These are phyloP conservation scores for Mactra quadrangularis DNA, from an alignment of 1,140 invertebrate species.

Conservation along the genomic window DNA sequence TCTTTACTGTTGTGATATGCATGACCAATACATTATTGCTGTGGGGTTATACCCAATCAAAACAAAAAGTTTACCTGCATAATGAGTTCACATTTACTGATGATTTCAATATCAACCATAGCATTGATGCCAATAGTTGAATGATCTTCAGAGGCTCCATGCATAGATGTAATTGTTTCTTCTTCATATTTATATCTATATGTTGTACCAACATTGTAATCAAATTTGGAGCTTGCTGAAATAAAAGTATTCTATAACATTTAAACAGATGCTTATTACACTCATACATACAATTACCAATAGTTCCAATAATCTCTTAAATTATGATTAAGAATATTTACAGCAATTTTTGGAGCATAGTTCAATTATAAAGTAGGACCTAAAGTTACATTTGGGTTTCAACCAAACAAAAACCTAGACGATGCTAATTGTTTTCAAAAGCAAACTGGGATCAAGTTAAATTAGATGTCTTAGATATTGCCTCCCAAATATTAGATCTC, in stretches of 20 bases:
- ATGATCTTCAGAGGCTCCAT: constrained; percentile 85
- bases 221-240: constrained; percentile 82
- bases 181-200: constrained; percentile 89
- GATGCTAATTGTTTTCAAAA: too few species aligned
- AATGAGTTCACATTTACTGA: constrained; percentile 87
- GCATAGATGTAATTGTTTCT: constrained; percentile 86
- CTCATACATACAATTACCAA: neutral
- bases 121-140: constrained; percentile 86
- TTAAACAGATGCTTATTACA: neutral
- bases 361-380: neutral
- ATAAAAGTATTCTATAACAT: too few species aligned
- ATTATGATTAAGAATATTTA: neutral
- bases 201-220: constrained; percentile 86
- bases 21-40: too few species aligned
- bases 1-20: too few species aligned
- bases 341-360: neutral
- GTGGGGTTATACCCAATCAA: too few species aligned
- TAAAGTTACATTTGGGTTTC: neutral
- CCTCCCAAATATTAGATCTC: too few species aligned
- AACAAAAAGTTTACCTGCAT: constrained; percentile 82
- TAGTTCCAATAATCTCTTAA: neutral
- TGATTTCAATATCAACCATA: constrained; percentile 86
- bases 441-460: too few species aligned
- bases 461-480: too few species aligned
- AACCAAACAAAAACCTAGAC: too few species aligned